phyloP scores from a whole-genome alignment of 2,888 invertebrate species.

The Piscicola geometra region DNA sequence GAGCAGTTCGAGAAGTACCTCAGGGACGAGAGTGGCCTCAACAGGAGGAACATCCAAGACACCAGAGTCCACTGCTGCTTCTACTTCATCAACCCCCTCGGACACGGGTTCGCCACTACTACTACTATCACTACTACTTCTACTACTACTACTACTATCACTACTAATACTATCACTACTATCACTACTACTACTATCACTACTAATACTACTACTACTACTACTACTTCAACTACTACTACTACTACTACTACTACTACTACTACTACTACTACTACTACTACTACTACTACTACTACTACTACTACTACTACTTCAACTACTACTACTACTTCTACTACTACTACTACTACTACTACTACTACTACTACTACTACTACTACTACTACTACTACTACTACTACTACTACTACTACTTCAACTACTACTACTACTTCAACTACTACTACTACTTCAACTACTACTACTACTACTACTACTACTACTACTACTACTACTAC shows the following conservation, averaged over 20 bases:
- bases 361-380: slow-evolving; percentile 31
- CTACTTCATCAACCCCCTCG: slow-evolving; percentile 51
- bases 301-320: slow-evolving; percentile 33
- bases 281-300: slow-evolving; percentile 34
- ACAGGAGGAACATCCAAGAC: slow-evolving; percentile 90
- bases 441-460: neutral
- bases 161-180: neutral
- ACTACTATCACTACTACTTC: neutral
- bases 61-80: slow-evolving; percentile 87
- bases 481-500: slow-evolving; percentile 10
- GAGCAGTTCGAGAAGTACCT: slow-evolving; percentile 77
- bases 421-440: slow-evolving; percentile 13
- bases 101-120: slow-evolving; percentile 34
- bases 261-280: slow-evolving; percentile 31
- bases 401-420: slow-evolving; percentile 30
- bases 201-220: neutral
- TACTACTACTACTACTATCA: neutral
- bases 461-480: slow-evolving; percentile 4
- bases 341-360: slow-evolving; percentile 31
- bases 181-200: neutral
- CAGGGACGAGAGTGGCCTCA: slow-evolving; percentile 78
- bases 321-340: slow-evolving; percentile 27
- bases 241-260: slow-evolving; percentile 30
- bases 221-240: slow-evolving; percentile 25
- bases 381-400: slow-evolving; percentile 32